Evolutionary conservation across 2,888 invertebrate species (phyloP), one percentile per base, ranked within the genome.

Genomic region (Myopa testacea): DNA sequence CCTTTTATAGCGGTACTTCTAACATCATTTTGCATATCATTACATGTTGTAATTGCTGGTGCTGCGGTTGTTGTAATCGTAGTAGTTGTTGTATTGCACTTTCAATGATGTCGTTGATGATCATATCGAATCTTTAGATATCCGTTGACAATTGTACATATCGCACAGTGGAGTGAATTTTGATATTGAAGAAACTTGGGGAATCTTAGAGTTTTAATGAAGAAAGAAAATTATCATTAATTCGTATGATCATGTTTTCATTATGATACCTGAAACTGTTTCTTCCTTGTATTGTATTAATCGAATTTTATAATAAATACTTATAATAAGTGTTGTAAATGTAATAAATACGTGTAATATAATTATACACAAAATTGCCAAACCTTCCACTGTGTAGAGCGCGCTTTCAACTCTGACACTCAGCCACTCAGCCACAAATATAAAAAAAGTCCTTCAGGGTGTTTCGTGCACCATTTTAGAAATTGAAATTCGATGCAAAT

Each of bases 401-500:
- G 70, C 55, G 16, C 37, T 58, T 40, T 76, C 45, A 62, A 69
- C 76, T 71, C 34, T 71, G 71, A 76, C 71, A 76, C 76, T 71
- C 63, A 34, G 45, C 58, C 5, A 26, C 26, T 26, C 26, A 26
- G 26, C 45, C 45, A 45, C 45, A 70, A 65, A 77, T 70, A 75
- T 50, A 60, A 65, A 77, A 10, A 65, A 10, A 69, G 26, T 82
- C 82, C 85, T 84, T 81, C 81, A 82, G 86, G 86, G 85, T 82
- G 86, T 85, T 84, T 84, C 84, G 83, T 85, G 86, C 82, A 85
- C 84, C 85, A 86, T 82, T 86, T 86, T 86, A 83, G 84, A 86
- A 85, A 86, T 85, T 85, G 84, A 84, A 85, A 85, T 85, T 83
- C 81, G 83, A 82, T 38, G 38, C 38, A 38, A 65, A 65, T 38